These are phyloP conservation scores for Anneissia japonica DNA, from an alignment of 35 echinoderm and acorn worm species.

Conservation along the genomic window DNA sequence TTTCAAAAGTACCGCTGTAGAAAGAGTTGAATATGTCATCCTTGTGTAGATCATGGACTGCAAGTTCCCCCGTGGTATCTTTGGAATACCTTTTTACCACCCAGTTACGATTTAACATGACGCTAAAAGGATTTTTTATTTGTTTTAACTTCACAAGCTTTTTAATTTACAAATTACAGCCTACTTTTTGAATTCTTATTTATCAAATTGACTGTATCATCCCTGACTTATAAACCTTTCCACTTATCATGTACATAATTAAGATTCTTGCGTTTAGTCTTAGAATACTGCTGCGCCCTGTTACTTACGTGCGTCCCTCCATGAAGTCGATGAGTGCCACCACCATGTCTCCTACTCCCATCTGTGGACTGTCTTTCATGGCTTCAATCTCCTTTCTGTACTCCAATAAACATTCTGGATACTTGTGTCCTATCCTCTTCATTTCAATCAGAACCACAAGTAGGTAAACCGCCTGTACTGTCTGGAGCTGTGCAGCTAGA, in stretches of 20 bases:
- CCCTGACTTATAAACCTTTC: background rate
- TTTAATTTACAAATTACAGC: conserved; percentile 25
- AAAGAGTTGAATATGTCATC: conserved; percentile 2
- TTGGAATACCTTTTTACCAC: background rate
- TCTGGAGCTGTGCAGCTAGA: conserved; percentile 48
- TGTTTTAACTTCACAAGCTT: conserved; percentile 21
- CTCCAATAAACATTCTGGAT: conserved; percentile 50
- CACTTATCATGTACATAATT: background rate
- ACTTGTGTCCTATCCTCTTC: conserved; percentile 55
- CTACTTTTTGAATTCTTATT: background rate
- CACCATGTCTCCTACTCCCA: background rate
- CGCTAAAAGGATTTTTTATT: conserved; percentile 35
- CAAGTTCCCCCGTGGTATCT: background rate
- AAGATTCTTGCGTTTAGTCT: background rate
- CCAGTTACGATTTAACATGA: conserved; percentile 9
- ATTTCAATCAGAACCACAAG: conserved; percentile 65
- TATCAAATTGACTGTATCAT: background rate
- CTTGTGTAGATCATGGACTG: conserved; percentile 1
- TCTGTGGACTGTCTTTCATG: conserved; percentile 23
- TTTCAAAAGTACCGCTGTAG: background rate
- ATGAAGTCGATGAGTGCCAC: background rate
- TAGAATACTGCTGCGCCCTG: background rate
- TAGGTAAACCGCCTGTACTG: conserved; percentile 47
- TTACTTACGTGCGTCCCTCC: background rate
- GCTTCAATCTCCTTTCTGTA: conserved; percentile 66